phyloP scores from a whole-genome alignment of 2,797 vertebrate species.

The Pangasius djambal region DNA sequence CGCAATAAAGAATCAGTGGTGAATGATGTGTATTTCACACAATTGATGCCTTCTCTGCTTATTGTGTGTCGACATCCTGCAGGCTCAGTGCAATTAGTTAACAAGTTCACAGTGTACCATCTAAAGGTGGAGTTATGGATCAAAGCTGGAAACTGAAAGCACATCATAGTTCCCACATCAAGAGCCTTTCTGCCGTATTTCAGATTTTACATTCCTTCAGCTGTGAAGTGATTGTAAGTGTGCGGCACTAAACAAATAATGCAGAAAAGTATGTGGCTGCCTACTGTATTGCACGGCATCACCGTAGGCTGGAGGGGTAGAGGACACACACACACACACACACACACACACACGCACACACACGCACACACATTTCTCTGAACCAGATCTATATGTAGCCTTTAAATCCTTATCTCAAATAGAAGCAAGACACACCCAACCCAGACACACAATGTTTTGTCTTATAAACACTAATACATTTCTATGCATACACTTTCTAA shows the following conservation, averaged over 20 bases:
- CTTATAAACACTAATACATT: background rate
- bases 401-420: background rate
- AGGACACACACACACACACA: background rate
- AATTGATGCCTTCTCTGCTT: background rate
- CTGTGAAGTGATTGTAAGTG: background rate
- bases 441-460: background rate
- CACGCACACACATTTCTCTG: background rate
- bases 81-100: conserved; percentile 6
- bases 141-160: background rate
- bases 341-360: background rate
- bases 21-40: conserved; percentile 23
- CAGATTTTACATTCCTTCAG: background rate
- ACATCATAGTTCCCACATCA: background rate
- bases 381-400: background rate
- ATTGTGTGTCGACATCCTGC: conserved; percentile 17
- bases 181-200: background rate
- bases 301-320: background rate
- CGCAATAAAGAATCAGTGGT: conserved; percentile 31
- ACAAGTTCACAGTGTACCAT: background rate
- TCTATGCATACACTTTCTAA: background rate
- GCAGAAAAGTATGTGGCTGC: background rate
- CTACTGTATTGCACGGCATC: background rate
- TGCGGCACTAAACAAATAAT: background rate
- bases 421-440: background rate
- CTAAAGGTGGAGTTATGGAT: background rate